These are phyloP conservation scores for Paradoxurus hermaphroditus DNA, from an alignment of 2,113 vertebrate genomes.

Conservation along the genomic window DNA sequence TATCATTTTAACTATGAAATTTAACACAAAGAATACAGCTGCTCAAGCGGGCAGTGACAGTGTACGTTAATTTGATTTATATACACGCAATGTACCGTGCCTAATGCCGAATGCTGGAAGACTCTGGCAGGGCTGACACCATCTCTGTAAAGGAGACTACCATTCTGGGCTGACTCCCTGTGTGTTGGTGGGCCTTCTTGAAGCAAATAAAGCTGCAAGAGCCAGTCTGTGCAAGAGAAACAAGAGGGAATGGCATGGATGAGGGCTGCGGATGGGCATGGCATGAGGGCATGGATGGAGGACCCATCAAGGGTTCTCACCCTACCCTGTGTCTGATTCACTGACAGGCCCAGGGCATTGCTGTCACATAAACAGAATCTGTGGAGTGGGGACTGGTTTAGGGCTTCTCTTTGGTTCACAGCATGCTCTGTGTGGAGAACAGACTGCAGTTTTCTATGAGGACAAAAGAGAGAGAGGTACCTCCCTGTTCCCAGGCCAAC, in stretches of 20 bases:
- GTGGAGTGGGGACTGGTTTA: not conserved
- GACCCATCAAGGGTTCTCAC: not conserved
- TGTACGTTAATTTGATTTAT: constrained; percentile 76
- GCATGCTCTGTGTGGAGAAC: not conserved
- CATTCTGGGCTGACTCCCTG: not conserved
- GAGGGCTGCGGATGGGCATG: too few relatives aligned
- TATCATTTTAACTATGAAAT: constrained; percentile 80
- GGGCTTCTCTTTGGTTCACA: not conserved
- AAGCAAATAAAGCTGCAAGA: not conserved
- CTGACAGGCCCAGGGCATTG: not conserved
- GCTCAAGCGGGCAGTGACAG: constrained; percentile 49
- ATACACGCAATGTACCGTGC: constrained; percentile 21
- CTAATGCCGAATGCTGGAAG: constrained; percentile 56
- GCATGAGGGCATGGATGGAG: too few relatives aligned
- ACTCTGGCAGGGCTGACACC: not conserved
- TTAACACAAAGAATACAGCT: constrained; percentile 76
- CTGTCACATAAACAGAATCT: not conserved
- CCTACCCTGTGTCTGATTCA: fast-evolving
- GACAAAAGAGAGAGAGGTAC: not conserved
- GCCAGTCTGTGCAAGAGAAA: not conserved
- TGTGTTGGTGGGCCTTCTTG: constrained; percentile 1
- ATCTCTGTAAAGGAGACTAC: constrained; percentile 5
- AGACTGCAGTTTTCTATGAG: not conserved
- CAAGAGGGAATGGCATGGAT: fast-evolving
- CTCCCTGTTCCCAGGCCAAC: fast-evolving